Evolutionary conservation across 2,797 vertebrate species (phyloP).

Genomic region (Bryconaethiops microstoma): DNA sequence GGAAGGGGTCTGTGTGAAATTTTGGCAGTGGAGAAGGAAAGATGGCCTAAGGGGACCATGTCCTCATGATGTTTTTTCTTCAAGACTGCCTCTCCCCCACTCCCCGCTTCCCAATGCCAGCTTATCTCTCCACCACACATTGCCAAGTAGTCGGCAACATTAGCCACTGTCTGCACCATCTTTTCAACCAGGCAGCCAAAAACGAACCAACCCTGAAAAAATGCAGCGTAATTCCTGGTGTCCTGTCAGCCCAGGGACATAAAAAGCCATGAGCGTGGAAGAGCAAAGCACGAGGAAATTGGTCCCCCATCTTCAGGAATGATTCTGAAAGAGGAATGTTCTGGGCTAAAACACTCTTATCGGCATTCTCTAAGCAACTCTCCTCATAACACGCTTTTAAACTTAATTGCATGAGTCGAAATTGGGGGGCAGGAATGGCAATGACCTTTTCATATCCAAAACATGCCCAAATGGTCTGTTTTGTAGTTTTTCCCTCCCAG

Average conservation of each 20-base stretch:
- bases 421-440: neutral
- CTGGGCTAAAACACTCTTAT: neutral
- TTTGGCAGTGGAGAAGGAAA: slow-evolving; percentile 11
- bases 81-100: slow-evolving; percentile 3
- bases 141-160: slow-evolving; percentile 32
- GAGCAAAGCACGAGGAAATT: neutral
- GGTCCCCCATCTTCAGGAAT: neutral
- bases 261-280: neutral
- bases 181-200: slow-evolving; percentile 16
- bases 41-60: slow-evolving; percentile 41
- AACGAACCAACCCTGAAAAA: slow-evolving; percentile 27
- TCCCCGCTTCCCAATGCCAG: slow-evolving; percentile 13
- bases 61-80: slow-evolving; percentile 30
- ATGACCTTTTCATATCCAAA: neutral
- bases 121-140: slow-evolving; percentile 56
- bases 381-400: neutral
- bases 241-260: slow-evolving; percentile 4
- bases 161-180: slow-evolving; percentile 31
- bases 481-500: too few relatives aligned
- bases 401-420: neutral
- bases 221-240: neutral
- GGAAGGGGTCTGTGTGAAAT: neutral
- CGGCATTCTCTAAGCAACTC: neutral
- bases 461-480: neutral
- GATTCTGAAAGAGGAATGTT: neutral